Conservation (phyloP, 2,113 vertebrate species). For the Halcyon senegalensis region DNA sequence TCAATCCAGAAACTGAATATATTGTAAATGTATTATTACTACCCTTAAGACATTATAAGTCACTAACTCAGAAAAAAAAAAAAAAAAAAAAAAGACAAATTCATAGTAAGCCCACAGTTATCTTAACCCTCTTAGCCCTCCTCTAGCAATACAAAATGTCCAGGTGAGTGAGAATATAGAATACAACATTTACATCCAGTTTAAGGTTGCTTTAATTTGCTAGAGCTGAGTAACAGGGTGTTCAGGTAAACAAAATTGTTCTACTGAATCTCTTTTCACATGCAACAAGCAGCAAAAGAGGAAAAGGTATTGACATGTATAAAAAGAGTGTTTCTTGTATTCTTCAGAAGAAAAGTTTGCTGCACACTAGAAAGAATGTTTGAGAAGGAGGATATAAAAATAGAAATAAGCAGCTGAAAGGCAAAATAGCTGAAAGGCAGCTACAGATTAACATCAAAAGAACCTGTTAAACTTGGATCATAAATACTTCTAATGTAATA, state of each 20-base stretch:
- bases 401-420: not conserved
- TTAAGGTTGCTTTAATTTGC: not conserved
- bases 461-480: not conserved
- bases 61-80: not conserved
- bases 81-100: not conserved
- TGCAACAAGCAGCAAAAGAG: not conserved
- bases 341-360: not conserved
- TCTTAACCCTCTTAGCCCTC: not conserved
- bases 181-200: not conserved
- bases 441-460: not conserved
- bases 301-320: not conserved
- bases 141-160: not conserved
- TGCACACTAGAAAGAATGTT: not conserved
- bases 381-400: not conserved
- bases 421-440: not conserved
- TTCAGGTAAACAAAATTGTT: not conserved
- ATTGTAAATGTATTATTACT: not conserved
- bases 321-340: not conserved
- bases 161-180: not conserved
- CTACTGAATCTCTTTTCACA: not conserved
- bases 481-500: not conserved
- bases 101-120: not conserved
- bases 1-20: not conserved
- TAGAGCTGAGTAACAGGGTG: not conserved
- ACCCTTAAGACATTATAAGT: not conserved